These are phyloP conservation scores for Thymelicus acteon DNA, from an alignment of 2,888 invertebrate species.

Conservation along the genomic window DNA sequence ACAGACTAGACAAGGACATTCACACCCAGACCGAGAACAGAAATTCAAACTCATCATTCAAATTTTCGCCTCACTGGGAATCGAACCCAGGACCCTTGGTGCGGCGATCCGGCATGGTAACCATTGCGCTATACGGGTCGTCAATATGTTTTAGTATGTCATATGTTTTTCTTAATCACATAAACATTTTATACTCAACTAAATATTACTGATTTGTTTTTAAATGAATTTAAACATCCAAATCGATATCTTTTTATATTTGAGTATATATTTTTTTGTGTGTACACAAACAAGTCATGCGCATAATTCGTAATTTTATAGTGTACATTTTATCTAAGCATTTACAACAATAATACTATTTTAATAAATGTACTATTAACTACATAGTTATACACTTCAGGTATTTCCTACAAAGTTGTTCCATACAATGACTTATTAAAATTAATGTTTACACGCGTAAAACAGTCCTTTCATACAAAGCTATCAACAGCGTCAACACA, in stretches of 20 bases:
- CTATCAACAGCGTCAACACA: slow-evolving; percentile 41
- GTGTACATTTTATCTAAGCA: slow-evolving; percentile 45
- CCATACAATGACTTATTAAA: neutral
- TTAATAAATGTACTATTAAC: slow-evolving; percentile 28
- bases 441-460: neutral
- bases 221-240: no score
- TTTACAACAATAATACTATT: slow-evolving; percentile 48
- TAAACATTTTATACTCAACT: no score
- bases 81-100: no score
- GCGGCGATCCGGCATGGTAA: no score
- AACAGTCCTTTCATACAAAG: slow-evolving; percentile 19
- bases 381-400: slow-evolving; percentile 23
- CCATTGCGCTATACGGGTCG: no score
- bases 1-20: no score
- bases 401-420: slow-evolving; percentile 19
- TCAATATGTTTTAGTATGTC: no score
- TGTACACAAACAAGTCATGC: slow-evolving; percentile 36
- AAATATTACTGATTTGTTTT: no score
- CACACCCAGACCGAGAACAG: no score
- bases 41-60: no score
- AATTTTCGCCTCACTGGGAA: no score
- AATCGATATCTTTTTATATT: neutral
- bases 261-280: neutral
- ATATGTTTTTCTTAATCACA: no score
- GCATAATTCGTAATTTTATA: slow-evolving; percentile 33